Conservation (phyloP, 2,888 invertebrate species). For the Drosophila gaucha region DNA sequence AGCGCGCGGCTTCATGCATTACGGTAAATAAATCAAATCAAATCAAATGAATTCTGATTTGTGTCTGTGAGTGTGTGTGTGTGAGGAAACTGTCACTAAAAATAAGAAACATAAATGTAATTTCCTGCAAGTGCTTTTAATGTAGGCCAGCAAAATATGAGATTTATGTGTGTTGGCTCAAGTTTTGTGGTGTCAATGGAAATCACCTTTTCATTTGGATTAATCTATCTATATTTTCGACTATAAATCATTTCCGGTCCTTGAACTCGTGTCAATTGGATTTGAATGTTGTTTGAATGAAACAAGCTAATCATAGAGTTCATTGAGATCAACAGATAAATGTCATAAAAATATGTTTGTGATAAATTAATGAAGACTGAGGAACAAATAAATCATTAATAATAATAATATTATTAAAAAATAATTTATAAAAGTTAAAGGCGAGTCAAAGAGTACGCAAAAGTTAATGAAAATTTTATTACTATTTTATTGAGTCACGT, state of each 20-base stretch:
- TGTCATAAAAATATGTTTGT: not conserved
- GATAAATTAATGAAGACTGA: not conserved
- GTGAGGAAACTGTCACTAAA: slow-evolving; percentile 60
- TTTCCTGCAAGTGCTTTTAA: slow-evolving; percentile 46
- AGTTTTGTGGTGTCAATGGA: not conserved
- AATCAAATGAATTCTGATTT: slow-evolving; percentile 54
- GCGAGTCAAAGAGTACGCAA: no score
- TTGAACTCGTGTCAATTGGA: slow-evolving; percentile 13
- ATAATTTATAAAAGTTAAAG: no score
- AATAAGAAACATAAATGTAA: slow-evolving; percentile 60
- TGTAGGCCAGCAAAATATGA: slow-evolving; percentile 17
- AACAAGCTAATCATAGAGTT: not conserved
- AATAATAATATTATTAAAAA: no score
- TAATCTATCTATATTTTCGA: slow-evolving; percentile 9
- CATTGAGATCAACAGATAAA: not conserved
- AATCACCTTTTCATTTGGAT: slow-evolving; percentile 8
- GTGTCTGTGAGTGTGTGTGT: slow-evolving; percentile 8
- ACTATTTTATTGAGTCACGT: no score
- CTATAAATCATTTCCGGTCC: slow-evolving; percentile 36
- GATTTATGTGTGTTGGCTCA: slow-evolving; percentile 2
- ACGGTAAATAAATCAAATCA: slow-evolving; percentile 68
- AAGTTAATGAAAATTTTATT: no score
- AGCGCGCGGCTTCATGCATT: slow-evolving; percentile 30
- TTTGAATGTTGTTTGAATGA: slow-evolving; percentile 4
- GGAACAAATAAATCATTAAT: no score